phyloP scores from a whole-genome alignment of 2,888 invertebrate genomes.

The Spodoptera picta region DNA sequence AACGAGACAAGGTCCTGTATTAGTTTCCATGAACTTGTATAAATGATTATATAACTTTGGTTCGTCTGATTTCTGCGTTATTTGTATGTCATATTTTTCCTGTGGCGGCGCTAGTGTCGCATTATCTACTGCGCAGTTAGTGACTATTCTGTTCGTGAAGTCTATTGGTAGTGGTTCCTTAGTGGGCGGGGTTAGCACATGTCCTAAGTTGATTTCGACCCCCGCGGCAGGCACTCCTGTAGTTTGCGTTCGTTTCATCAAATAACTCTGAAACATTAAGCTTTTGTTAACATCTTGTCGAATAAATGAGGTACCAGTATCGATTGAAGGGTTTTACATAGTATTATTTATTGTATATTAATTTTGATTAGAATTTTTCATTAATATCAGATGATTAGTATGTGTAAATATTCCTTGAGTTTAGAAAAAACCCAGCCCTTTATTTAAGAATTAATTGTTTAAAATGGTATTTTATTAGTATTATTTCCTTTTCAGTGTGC shows the following conservation, averaged over 20 bases:
- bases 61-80: not conserved
- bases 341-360: no score
- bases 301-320: no score
- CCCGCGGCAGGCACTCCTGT: conserved; percentile 60
- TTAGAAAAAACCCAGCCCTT: no score
- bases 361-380: no score
- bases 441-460: no score
- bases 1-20: conserved; percentile 64
- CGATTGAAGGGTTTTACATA: no score
- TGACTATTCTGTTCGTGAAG: conserved; percentile 64
- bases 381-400: no score
- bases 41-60: conserved; percentile 27
- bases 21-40: conserved; percentile 67
- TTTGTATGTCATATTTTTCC: conserved; percentile 50
- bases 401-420: no score
- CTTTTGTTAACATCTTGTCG: not conserved
- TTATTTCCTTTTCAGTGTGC: no score
- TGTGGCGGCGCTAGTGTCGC: not conserved
- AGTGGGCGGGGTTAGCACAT: conserved; percentile 34
- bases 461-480: no score
- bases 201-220: conserved; percentile 61
- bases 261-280: conserved; percentile 50
- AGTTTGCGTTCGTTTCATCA: conserved; percentile 50
- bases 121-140: conserved; percentile 34
- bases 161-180: conserved; percentile 71